Conservation (phyloP, 2,888 invertebrate species). For the Muschampia plurimacula region DNA sequence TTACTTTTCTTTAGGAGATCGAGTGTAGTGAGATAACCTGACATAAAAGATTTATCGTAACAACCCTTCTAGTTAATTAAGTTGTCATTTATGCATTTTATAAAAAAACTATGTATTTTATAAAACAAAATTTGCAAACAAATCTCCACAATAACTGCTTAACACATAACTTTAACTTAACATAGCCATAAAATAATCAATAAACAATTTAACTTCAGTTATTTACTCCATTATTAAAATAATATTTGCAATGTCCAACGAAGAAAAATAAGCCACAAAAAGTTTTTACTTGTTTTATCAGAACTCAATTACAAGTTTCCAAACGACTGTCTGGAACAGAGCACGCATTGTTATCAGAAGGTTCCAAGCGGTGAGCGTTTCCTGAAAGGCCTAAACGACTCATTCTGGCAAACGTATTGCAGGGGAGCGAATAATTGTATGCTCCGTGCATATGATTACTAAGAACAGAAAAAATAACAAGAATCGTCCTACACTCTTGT, state of each 20-base stretch:
- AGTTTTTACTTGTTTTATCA: not conserved
- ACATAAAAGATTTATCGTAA: too few relatives aligned
- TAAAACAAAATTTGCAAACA: too few relatives aligned
- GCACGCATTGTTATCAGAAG: constrained; percentile 12
- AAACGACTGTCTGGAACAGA: not conserved
- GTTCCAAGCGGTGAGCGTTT: constrained; percentile 5
- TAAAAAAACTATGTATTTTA: too few relatives aligned
- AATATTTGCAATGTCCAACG: not conserved
- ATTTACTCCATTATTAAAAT: not conserved
- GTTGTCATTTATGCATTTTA: too few relatives aligned
- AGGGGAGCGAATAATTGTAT: constrained; percentile 61
- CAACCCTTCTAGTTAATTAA: too few relatives aligned
- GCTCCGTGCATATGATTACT: constrained; percentile 38
- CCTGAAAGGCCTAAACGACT: constrained; percentile 28
- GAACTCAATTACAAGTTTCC: constrained; percentile 9
- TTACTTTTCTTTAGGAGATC: too few relatives aligned
- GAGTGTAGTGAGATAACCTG: too few relatives aligned
- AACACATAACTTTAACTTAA: too few relatives aligned
- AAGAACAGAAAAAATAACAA: not conserved
- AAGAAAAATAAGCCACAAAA: not conserved
- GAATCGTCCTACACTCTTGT: not conserved
- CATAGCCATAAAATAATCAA: not conserved
- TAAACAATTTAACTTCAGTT: not conserved
- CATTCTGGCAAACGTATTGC: constrained; percentile 47
- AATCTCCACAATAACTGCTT: too few relatives aligned